These are phyloP conservation scores for Charadrius vociferus DNA, from an alignment of 2,113 vertebrate genomes.

Conservation along the genomic window DNA sequence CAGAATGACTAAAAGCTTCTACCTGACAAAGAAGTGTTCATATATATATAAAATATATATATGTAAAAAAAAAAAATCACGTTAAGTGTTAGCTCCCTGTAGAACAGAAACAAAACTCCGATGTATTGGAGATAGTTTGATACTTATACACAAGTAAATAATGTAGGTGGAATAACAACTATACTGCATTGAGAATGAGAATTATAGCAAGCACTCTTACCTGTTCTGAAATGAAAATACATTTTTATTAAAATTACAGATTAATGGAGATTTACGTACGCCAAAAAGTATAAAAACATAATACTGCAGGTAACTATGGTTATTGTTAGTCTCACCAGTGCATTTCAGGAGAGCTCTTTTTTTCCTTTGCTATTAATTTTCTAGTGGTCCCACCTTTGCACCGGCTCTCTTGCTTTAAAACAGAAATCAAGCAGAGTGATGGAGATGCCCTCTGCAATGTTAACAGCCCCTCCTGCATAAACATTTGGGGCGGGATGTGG, in stretches of 20 bases:
- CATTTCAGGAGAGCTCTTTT: not conserved
- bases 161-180: slow-evolving; percentile 32
- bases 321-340: not conserved
- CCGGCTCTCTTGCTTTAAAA: not conserved
- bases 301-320: not conserved
- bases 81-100: slow-evolving; percentile 65
- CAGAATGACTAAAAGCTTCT: slow-evolving; percentile 79
- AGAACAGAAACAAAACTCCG: slow-evolving; percentile 49
- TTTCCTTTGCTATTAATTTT: not conserved
- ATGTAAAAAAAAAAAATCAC: not conserved
- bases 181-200: not conserved
- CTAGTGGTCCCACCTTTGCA: not conserved
- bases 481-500: accelerated
- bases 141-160: not conserved
- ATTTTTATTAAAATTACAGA: slow-evolving; percentile 16
- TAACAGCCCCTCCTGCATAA: not conserved
- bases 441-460: not conserved
- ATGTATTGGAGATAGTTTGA: not conserved
- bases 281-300: not conserved
- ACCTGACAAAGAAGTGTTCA: slow-evolving; percentile 75
- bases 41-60: slow-evolving; percentile 5
- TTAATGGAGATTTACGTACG: not conserved
- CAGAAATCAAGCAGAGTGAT: not conserved
- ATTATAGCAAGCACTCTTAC: not conserved
- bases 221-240: slow-evolving; percentile 31